Base-by-base conservation (phyloP, 2,113 vertebrate species). In the Macroglossus sobrinus region DNA sequence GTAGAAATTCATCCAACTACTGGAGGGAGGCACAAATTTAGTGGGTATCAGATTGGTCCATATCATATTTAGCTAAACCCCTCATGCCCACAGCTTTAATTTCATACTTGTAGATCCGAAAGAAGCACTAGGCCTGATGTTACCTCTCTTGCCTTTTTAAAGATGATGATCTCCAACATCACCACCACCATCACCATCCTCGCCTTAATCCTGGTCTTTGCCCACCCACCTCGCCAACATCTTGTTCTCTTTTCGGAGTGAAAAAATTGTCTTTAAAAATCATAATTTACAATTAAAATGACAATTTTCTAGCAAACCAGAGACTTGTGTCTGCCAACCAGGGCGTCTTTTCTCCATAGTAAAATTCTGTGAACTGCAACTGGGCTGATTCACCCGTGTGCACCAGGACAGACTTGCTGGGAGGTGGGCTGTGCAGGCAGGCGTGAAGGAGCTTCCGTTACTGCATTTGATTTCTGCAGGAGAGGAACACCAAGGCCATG, bases 401-500 rank as follows among this genome's bases (percentile, higher is more conserved):
- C 24, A 26, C 43, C 28, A 15, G 40, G 53, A 22, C n/a, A 8
- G 43, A 2, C n/a, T 33, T 11, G n/a, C n/a, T 21, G 15, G 22
- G 68, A 38, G 33, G 14, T 1, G 12, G 21, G 40, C 43, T 13
- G 2, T 15, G 68, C 11, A 66, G 11, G 57, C 55, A 5, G 40
- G 28, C 0, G 1, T 4, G 9, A 28, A 35, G 22, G 57, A 28
- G 22, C 16, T 40, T 30, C 5, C 0, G 2, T 16, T 21, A 57
- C 4, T 47, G 45, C 18, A 3, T 38, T 76, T 75, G 63, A 21
- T 82, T 81, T 88, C 40, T 50, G 24, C 63, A 71, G 45, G 40
- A 66, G 47, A 19, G 13, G 40, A 74, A 72, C 66, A 21, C n/a
- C 59, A 16, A 63, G 81, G 63, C 19, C n/a, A 8, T 2, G 4